These are phyloP conservation scores for Syritta pipiens DNA, from an alignment of 2,888 invertebrate genomes.

Conservation along the genomic window DNA sequence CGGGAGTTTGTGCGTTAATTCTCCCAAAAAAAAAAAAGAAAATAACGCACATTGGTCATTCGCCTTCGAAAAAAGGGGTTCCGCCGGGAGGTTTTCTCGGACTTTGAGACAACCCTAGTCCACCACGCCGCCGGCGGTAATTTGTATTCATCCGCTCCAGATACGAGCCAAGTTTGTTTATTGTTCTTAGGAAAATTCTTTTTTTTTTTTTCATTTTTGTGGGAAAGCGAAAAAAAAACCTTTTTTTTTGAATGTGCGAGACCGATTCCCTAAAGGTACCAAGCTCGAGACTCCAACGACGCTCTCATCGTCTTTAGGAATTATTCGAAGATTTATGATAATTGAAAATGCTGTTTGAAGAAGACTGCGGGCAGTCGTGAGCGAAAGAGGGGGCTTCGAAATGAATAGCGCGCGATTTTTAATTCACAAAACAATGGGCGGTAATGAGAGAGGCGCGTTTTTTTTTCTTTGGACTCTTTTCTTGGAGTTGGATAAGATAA, in stretches of 20 bases:
- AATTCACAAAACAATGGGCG: constrained; percentile 20
- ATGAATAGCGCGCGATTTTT: constrained; percentile 15
- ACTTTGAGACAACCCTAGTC: too few relatives aligned
- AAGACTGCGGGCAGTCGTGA: not conserved
- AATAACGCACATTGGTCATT: constrained; percentile 7
- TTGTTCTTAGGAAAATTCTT: too few relatives aligned
- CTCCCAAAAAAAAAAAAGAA: constrained; percentile 26
- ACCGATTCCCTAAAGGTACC: constrained; percentile 1
- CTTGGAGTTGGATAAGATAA: too few relatives aligned
- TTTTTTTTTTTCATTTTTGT: not conserved
- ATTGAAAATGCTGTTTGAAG: constrained; percentile 23
- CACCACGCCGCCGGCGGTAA: too few relatives aligned
- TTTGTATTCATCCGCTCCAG: constrained; percentile 38
- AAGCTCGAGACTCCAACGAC: too few relatives aligned
- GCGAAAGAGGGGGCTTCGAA: not conserved
- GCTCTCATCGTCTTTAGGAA: too few relatives aligned
- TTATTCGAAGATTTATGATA: constrained; percentile 27
- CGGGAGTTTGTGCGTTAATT: constrained; percentile 25
- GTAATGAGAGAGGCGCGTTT: not conserved
- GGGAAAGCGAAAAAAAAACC: too few relatives aligned
- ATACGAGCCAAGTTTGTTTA: constrained; percentile 11
- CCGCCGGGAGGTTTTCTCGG: too few relatives aligned
- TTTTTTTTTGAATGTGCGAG: too few relatives aligned
- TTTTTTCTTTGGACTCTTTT: not conserved
- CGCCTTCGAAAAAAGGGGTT: constrained; percentile 1